Conservation (phyloP, 2,797 vertebrate genomes). For the Corythornis leucogaster region DNA sequence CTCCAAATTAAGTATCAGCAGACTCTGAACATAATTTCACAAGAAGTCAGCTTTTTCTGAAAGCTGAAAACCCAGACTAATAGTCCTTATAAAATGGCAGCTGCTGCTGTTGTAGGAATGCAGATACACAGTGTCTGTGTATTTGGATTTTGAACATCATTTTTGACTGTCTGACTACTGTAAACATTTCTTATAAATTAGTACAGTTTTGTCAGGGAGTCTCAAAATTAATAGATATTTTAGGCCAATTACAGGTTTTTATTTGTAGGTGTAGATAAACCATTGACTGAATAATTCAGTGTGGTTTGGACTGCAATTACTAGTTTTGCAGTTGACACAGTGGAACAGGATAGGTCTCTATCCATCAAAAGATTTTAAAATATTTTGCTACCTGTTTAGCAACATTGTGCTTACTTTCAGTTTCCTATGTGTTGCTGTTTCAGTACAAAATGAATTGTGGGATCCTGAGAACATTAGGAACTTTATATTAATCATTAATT, state of each 20-base stretch:
- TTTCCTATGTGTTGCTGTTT: neutral
- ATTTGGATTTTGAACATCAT: neutral
- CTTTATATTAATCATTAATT: neutral
- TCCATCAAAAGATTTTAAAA: neutral
- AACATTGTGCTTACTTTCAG: neutral
- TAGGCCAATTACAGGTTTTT: neutral
- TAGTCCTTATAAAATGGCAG: neutral
- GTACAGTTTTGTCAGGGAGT: neutral
- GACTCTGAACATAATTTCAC: neutral
- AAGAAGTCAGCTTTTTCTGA: neutral
- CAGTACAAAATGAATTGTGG: neutral
- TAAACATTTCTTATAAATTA: neutral
- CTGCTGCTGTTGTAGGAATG: neutral
- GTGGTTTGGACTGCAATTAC: neutral
- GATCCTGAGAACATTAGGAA: neutral
- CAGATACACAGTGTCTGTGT: neutral
- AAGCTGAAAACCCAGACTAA: neutral
- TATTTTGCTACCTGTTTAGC: neutral
- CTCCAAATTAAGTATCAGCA: neutral
- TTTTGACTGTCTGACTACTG: neutral
- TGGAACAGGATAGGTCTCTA: neutral
- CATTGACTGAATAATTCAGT: neutral
- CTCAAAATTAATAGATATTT: neutral
- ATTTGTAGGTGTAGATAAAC: neutral
- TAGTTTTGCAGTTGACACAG: neutral